Base-by-base conservation (phyloP, 2,113 vertebrate species). In the western clawed frog (Xenopus tropicalis) region DNA sequence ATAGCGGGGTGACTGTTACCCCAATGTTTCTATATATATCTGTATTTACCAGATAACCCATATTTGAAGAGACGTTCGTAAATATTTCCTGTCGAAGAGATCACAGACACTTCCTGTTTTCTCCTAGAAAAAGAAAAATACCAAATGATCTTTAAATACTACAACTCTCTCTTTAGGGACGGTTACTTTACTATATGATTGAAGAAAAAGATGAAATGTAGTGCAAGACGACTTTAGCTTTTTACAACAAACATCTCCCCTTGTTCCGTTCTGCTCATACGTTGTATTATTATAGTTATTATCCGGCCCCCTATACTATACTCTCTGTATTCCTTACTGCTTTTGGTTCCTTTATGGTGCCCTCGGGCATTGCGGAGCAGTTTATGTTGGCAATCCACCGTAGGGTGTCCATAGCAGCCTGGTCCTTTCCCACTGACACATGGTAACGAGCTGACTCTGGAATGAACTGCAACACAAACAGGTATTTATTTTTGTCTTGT, bases 11-110 rank as follows among this genome's bases (percentile, higher is more conserved):
- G 25, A 29, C 25, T 3, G 3, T 6, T 6, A 37, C 29, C 29
- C 29, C 29, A 37, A 37, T 37, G 29, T 37, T 37, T 37, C 29
- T 37, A 37, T 37, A 37, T 37, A 37, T 37, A 37, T 37, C 29
- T 37, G 29, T 37, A 37, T 79, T 90, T 92, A 98, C 97, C 97
- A 98, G 83, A 97, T 90, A 77, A 92, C 90, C 95, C 95, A 98
- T 82, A 96, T 90, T 79, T 98, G 92, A 11, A 98, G 69, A 0
- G 94, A 91, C 1, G 96, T 99, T 81, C 91, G 89, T 70, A 90
- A 85, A 71, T 92, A 95, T 1, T 88, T 82, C 0, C 88, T 70
- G 70, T 88, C 88, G 20, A 98, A 1, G 3, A 99, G 86, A 70
- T 93, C 87, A 74, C 84, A 83, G 82, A 95, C 93, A 74, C 82